These are phyloP conservation scores for Scolopax bukidnonensis DNA, from an alignment of 2,797 vertebrate genomes.

Conservation along the genomic window DNA sequence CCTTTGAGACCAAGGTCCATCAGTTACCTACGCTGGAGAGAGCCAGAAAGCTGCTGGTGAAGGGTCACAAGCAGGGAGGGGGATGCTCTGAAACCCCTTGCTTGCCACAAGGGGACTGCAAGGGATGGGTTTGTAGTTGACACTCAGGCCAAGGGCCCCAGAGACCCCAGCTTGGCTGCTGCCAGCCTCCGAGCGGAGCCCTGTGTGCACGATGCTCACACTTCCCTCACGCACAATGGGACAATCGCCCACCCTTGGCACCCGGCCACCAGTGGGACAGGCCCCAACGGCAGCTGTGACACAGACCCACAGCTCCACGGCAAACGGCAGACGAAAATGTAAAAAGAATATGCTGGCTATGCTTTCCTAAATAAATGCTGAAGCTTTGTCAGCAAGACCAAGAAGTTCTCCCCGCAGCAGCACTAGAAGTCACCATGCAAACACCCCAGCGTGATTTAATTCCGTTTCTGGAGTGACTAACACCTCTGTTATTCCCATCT, in stretches of 20 bases:
- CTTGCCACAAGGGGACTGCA: neutral
- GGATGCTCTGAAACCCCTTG: neutral
- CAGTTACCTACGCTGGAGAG: neutral
- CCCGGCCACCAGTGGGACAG: neutral
- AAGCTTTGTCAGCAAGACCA: neutral
- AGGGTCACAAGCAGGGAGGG: neutral
- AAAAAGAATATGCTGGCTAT: neutral
- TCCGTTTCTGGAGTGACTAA: constrained; percentile 47
- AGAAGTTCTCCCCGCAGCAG: rapidly evolving
- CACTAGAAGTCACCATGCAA: neutral
- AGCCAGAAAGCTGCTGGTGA: neutral
- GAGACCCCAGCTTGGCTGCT: neutral
- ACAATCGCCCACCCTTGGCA: neutral
- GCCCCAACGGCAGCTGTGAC: neutral
- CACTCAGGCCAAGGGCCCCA: neutral
- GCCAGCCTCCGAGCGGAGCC: neutral
- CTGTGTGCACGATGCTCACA: neutral
- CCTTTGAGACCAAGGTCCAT: neutral
- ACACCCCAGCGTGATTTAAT: rapidly evolving
- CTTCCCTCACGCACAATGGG: neutral
- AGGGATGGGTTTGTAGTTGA: constrained; percentile 16
- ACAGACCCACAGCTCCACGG: neutral
- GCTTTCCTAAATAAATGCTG: neutral
- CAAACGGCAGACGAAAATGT: neutral
- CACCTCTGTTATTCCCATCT: constrained; percentile 38